phyloP scores from a whole-genome alignment of 2,113 vertebrate genomes.

The Pao palembangensis region DNA sequence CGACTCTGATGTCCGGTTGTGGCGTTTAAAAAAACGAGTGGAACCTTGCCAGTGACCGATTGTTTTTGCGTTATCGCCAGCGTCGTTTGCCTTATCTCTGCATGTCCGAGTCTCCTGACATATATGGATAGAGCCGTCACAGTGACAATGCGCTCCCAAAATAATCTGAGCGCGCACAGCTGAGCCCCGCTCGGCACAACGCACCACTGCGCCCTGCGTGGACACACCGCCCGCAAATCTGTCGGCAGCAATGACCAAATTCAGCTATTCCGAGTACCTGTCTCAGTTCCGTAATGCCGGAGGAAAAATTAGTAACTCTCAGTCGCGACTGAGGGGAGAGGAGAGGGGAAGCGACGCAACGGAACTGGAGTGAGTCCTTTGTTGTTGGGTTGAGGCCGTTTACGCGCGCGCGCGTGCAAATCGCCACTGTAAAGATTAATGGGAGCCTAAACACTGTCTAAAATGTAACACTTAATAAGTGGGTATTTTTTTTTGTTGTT shows the following conservation, averaged over 20 bases:
- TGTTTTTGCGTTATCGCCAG: slow-evolving; percentile 33
- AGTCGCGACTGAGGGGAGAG: slow-evolving; percentile 40
- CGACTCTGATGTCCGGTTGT: too few relatives aligned
- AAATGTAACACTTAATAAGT: too few relatives aligned
- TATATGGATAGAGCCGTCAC: slow-evolving; percentile 89
- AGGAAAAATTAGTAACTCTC: slow-evolving; percentile 34
- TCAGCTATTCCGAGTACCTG: slow-evolving; percentile 91
- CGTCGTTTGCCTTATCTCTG: slow-evolving; percentile 44
- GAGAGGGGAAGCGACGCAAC: slow-evolving; percentile 60
- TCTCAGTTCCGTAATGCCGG: slow-evolving; percentile 83
- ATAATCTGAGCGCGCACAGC: slow-evolving; percentile 82
- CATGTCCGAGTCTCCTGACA: slow-evolving; percentile 47
- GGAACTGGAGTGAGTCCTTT: slow-evolving; percentile 82
- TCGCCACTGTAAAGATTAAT: too few relatives aligned
- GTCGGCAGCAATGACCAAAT: slow-evolving; percentile 80
- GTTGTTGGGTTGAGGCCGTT: slow-evolving; percentile 11
- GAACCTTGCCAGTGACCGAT: background rate
- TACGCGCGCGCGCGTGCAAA: background rate
- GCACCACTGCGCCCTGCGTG: background rate
- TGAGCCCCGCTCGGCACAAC: slow-evolving; percentile 77
- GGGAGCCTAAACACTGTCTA: too few relatives aligned
- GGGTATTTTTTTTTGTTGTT: too few relatives aligned
- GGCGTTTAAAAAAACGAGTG: too few relatives aligned
- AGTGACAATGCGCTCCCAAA: slow-evolving; percentile 85
- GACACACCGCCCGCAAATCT: slow-evolving; percentile 6